Conservation (phyloP, 2,888 invertebrate genomes). For the Caenorhabditis sulstoni region DNA sequence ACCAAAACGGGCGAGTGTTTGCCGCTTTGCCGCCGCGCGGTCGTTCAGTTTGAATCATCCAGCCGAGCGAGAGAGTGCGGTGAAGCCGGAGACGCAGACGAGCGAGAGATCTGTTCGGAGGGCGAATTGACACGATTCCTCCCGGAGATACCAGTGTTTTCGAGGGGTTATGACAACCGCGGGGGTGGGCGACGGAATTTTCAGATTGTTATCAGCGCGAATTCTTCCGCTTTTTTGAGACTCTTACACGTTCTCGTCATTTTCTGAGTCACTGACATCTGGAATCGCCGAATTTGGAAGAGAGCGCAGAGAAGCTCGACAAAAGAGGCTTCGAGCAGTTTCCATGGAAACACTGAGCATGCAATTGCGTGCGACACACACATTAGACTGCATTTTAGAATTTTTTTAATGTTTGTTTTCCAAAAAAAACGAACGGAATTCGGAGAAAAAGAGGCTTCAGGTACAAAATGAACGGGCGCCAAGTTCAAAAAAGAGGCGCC, state of each 20-base stretch:
- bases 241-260: no score
- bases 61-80: not conserved
- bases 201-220: not conserved
- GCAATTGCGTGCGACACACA: not conserved
- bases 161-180: not conserved
- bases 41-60: constrained; percentile 20
- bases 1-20: constrained; percentile 42
- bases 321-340: not conserved
- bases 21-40: constrained; percentile 20
- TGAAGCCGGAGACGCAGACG: constrained; percentile 16
- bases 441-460: not conserved
- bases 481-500: constrained; percentile 23
- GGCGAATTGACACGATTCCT: constrained; percentile 17
- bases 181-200: not conserved
- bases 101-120: not conserved
- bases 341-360: not conserved
- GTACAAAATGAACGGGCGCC: constrained; percentile 37
- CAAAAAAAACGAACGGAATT: not conserved
- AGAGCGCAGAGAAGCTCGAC: no score
- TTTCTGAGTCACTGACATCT: no score
- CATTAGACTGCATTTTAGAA: not conserved
- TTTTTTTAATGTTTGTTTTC: not conserved
- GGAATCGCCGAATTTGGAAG: no score
- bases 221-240: no score
- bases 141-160: constrained; percentile 19